Base-by-base conservation (phyloP, 2,797 vertebrate species). In the Carcharodon carcharias region DNA sequence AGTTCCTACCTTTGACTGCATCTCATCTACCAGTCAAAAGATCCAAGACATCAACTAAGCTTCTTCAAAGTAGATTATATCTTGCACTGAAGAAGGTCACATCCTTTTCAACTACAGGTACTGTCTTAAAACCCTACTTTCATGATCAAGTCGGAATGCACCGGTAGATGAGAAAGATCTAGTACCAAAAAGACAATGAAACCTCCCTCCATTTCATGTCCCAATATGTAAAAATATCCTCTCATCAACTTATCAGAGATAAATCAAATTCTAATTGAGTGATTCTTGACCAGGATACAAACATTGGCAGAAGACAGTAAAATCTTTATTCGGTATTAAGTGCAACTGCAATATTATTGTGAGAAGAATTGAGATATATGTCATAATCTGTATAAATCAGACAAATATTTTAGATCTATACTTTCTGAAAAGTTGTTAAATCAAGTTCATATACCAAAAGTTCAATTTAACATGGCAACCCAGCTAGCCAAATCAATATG, bases 71-170 rank as follows among this genome's bases (percentile, higher is more conserved):
- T 40, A 65, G n/a, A 67, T 93, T 67, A 45, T 40, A 67, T 93
- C 35, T 40, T 67, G 61, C 40, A 63, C 31, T 93, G 91, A 93
- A 67, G 61, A 9, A 6, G 3, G n/a, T 58, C n/a, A 14, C n/a
- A 93, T 93, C 63, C n/a, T 28, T 93, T 93, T 93, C 26, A 93
- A 93, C 16, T 67, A 21, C 58, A 65, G 80, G 80, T 85, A 85
- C 45, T 23, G 26, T 61, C 56, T 61, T 61, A 91, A 91, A 91
- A 14, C 56, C 31, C 3, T 28, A 89, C 23, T 89, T 89, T 63
- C 58, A 18, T 91, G 56, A 35, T n/a, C 16, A 61, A 61, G 11
- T 61, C 5, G 63, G 91, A 93, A 93, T 40, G 91, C 63, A 45
- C 40, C 18, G n/a, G 35, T 45, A 67, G 91, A 93, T 67, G 61